Evolutionary conservation across 2,888 invertebrate species (phyloP), one percentile per base, ranked within the genome.

Genomic region (Drepana falcataria): DNA sequence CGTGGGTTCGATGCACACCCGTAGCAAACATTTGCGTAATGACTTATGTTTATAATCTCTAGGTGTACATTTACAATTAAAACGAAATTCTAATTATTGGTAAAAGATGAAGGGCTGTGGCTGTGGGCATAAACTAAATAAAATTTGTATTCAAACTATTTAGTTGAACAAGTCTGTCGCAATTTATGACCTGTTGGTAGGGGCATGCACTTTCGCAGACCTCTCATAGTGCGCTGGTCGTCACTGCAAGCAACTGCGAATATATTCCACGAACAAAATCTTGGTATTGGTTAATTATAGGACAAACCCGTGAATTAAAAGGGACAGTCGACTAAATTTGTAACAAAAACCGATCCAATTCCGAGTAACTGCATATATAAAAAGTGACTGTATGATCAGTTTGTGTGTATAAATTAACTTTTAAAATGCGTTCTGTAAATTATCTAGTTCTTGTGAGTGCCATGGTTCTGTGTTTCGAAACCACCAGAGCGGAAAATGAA

Each of bases 171-270:
- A 9, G 44, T 58, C 61, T 83, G 75, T 81, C 72, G 85, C 75
- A 79, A 79, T 59, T 33, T 53, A 56, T 37, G 35, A 47, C 44
- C n/a, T 44, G 61, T 63, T 71, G 77, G 79, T 71, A 81, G 86
- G 84, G 83, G 82, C 62, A 57, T 67, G 68, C 68, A 79, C 79
- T 80, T 81, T 81, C 83, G 77, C 75, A 65, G 71, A 64, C 70
- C 66, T 64, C 67, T 61, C 66, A 73, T 63, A 69, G 63, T 61
- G 60, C 63, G 66, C 58, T 66, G 68, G 71, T 66, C 71, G 71
- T 49, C 59, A 51, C 54, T 48, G 57, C 59, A 63, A 63, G 58
- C 57, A 57, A 60, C 56, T 59, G 33, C 35, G 35, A 47, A 35
- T 48, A 47, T 21, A 49, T 34, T 35, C 6, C 51, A 53, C 48